phyloP scores from a whole-genome alignment of 2,113 vertebrate genomes.

The Eonycteris spelaea region DNA sequence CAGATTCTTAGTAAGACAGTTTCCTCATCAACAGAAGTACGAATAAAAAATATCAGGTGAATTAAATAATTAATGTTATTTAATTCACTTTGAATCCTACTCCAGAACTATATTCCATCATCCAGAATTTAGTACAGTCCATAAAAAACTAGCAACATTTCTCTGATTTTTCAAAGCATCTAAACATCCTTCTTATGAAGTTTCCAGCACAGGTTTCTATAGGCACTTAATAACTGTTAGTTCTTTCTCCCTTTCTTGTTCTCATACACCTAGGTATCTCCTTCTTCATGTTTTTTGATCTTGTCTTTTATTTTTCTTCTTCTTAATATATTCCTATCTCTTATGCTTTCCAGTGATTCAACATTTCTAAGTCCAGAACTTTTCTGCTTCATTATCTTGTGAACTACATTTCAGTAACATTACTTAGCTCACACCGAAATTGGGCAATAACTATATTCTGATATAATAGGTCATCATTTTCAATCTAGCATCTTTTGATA shows the following conservation, averaged over 20 bases:
- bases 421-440: neutral
- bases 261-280: neutral
- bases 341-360: neutral
- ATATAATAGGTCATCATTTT: neutral
- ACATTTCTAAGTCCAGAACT: neutral
- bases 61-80: neutral
- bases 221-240: neutral
- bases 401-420: neutral
- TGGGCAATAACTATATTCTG: neutral
- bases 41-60: neutral
- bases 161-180: neutral
- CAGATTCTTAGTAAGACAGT: neutral
- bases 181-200: neutral
- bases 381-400: neutral
- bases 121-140: neutral
- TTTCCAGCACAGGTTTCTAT: neutral
- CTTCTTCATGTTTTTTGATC: neutral
- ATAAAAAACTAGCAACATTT: neutral
- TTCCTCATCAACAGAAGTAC: neutral
- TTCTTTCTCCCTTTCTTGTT: neutral
- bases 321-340: neutral
- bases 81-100: neutral
- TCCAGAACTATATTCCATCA: neutral
- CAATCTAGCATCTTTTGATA: neutral
- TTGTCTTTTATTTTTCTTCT: neutral